Conservation (phyloP, 2,888 invertebrate species). For the Rhingia rostrata region DNA sequence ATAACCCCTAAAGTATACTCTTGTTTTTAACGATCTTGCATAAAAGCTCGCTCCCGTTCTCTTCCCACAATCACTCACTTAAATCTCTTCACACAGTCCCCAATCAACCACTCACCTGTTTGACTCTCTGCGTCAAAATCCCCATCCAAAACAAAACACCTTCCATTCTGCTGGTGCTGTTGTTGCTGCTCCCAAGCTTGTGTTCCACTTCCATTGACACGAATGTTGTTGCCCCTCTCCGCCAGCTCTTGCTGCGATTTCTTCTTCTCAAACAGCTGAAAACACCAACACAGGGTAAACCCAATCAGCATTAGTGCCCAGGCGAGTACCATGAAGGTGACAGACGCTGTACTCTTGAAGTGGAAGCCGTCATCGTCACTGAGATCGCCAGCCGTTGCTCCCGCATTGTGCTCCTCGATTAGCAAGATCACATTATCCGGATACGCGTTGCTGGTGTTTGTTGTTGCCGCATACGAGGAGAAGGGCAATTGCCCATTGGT, state of each 20-base stretch:
- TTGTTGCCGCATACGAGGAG: slow-evolving; percentile 38
- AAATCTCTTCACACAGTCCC: neutral
- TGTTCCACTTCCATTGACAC: slow-evolving; percentile 67
- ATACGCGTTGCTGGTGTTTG: slow-evolving; percentile 55
- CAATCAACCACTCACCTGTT: slow-evolving; percentile 50
- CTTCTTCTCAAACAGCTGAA: slow-evolving; percentile 78
- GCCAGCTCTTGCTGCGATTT: slow-evolving; percentile 30
- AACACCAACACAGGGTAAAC: slow-evolving; percentile 80
- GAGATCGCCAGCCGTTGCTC: slow-evolving; percentile 22
- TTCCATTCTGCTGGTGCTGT: neutral
- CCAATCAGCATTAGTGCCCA: slow-evolving; percentile 80
- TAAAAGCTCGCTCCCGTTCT: too few species aligned
- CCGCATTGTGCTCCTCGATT: slow-evolving; percentile 76
- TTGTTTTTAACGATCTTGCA: too few species aligned
- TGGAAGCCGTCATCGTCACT: slow-evolving; percentile 41
- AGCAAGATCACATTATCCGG: slow-evolving; percentile 77
- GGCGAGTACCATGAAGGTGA: slow-evolving; percentile 80
- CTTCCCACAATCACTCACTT: neutral
- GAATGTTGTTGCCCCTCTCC: slow-evolving; percentile 2
- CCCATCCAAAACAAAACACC: slow-evolving; percentile 47
- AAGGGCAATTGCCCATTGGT: slow-evolving; percentile 67
- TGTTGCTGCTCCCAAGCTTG: slow-evolving; percentile 46
- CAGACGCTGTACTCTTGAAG: slow-evolving; percentile 77
- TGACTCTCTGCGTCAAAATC: slow-evolving; percentile 13
- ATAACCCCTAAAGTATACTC: too few species aligned